Evolutionary conservation across 2,113 vertebrate species (phyloP), one percentile per base, ranked within the genome.

Genomic region (Oriolus oriolus): DNA sequence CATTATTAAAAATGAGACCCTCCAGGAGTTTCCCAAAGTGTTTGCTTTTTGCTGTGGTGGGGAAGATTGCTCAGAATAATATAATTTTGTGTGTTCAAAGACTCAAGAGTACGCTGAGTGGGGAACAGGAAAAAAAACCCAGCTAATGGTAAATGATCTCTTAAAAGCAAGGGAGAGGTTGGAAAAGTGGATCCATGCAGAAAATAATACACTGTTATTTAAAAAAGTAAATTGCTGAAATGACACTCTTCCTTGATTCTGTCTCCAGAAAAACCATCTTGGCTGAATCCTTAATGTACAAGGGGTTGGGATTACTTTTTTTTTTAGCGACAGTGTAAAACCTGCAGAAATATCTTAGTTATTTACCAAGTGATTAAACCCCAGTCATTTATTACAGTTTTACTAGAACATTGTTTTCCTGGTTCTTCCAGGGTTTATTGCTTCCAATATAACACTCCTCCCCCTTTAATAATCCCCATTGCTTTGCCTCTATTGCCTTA

Each of bases 341-440:
- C 53, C 69, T 61, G 93, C 75, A 74, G 66, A 97, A 97, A 97
- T 94, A 96, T 93, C 94, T 93, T 96, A 82, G 94, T 97, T 97
- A 98, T 98, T 98, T 98, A 97, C 97, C 92, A 96, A 98, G 97
- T 97, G 97, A 98, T 98, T 98, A 98, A 98, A 94, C 95, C 93
- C 68, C 53, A 92, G 88, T 52, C 95, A 97, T 97, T 98, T 97
- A 96, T 97, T 96, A 96, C 47, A 24, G 77, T 94, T 97, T 97
- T 97, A 97, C 95, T 84, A 89, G 96, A 97, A 97, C 90, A 91
- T 95, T 98, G 97, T 98, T 98, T 97, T 96, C 94, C 83, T 84
- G 86, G 59, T 82, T 98, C 96, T 97, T 94, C 52, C 89, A 95
- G 90, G 93, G 81, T 97, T 98, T 98, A 97, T 97, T 91, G 96